phyloP scores from a whole-genome alignment of 2,113 vertebrate species.

The Cryptotis parvus region DNA sequence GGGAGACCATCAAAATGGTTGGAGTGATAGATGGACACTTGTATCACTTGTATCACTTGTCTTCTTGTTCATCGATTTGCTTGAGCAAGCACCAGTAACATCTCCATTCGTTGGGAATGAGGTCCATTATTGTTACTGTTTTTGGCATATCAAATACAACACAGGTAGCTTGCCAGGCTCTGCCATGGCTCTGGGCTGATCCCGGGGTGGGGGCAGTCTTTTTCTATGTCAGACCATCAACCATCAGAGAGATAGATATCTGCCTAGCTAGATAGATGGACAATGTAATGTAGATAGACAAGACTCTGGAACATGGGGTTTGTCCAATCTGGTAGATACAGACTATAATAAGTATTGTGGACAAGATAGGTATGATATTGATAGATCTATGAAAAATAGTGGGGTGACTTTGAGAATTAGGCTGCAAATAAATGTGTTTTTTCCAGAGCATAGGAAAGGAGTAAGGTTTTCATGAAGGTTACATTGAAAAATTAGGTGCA shows the following conservation, averaged over 20 bases:
- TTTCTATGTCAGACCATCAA: no score
- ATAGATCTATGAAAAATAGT: background rate
- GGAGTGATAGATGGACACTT: background rate
- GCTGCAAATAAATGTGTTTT: background rate
- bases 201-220: no score
- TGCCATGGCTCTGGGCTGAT: no score
- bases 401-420: background rate
- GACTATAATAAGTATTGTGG: background rate
- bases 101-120: no score
- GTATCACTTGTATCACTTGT: no score
- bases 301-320: background rate
- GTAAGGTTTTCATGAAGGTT: background rate
- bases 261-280: background rate
- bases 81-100: no score
- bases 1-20: rapidly evolving
- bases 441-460: background rate
- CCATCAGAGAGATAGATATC: no score
- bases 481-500: background rate
- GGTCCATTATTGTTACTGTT: no score
- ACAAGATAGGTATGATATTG: background rate
- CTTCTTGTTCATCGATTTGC: no score
- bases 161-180: no score
- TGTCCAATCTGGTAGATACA: background rate
- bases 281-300: background rate
- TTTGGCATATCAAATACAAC: no score